phyloP scores from a whole-genome alignment of 2,113 vertebrate species.

The Equus przewalskii region DNA sequence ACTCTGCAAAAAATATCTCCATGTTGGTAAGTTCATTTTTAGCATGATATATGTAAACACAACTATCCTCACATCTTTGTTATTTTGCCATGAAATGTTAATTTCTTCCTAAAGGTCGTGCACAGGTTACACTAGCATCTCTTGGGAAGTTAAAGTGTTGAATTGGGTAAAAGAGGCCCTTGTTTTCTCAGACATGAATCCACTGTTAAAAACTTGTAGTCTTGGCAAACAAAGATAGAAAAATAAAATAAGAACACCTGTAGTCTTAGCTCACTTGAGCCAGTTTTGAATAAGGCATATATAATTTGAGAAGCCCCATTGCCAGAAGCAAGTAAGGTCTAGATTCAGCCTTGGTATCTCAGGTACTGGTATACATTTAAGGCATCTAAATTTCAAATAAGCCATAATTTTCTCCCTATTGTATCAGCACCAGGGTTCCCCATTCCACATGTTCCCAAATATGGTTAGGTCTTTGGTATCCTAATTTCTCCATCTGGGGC shows the following conservation, averaged over 20 bases:
- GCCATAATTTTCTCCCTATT: background rate
- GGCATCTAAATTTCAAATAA: background rate
- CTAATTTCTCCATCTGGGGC: background rate
- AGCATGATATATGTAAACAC: background rate
- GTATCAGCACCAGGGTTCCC: background rate
- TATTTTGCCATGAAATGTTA: conserved; percentile 1
- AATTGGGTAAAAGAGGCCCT: background rate
- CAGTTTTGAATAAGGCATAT: background rate
- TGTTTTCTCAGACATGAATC: background rate
- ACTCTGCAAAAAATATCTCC: background rate
- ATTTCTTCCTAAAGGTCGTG: background rate
- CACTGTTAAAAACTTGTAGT: background rate
- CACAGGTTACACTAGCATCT: background rate
- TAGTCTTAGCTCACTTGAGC: background rate
- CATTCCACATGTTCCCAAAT: background rate
- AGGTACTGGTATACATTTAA: background rate
- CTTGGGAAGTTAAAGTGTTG: background rate
- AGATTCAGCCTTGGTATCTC: background rate
- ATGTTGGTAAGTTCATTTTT: background rate
- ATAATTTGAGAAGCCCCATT: background rate
- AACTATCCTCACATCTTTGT: background rate
- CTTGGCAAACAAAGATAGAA: background rate
- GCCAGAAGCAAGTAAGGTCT: background rate
- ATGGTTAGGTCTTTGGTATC: background rate
- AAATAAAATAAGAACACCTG: background rate